Evolutionary conservation across 1,140 invertebrate species (phyloP), one percentile per base, ranked within the genome.

Genomic region (Vanessa atalanta): DNA sequence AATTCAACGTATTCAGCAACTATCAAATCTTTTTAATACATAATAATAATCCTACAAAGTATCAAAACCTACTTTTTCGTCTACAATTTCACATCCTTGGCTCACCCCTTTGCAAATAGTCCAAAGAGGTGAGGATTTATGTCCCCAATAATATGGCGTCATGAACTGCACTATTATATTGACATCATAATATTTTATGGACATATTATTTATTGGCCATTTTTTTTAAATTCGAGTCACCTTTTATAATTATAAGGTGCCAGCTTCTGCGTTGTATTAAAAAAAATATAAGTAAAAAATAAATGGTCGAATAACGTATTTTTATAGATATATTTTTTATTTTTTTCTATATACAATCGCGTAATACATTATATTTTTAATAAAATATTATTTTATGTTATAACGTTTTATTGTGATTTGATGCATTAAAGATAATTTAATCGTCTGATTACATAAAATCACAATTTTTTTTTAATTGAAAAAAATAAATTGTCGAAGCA

Each of bases 141-240:
- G 70, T 82, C 74, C 80, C 83, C 86, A 86, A 84, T 88, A 86
- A 88, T 89, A 82, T 72, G 79, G 47, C 72, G 70, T 85, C 83
- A 85, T 69, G 67, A 72, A 82, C 78, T 77, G 13, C 14, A 16
- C 55, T 69, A 83, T 86, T 88, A 81, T 87, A 31, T 26, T 47
- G 50, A 84, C 81, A 83, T 91, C 89, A 91, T 86, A 91, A 91
- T 91, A 91, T 89, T 91, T 85, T 83, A 88, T 89, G 81, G 83
- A 77, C 61, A 78, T 26, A 63, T 84, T 84, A 91, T 88, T 89
- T 89, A 91, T 90, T 67, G 63, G 65, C 12, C 50, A 51, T 70
- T 76, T 70, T 16, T 71, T 55, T 50, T 60, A 48, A 70, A 43
- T 48, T 48, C 67, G 43, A 48, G 68, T 70, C 68, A 70, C 57